A percentile compares a stretch with the other conserved stretches of the same genome.
Evolutionary conservation across 2,888 invertebrate genomes (phyloP).

Genomic region (Diaperis boleti): DNA sequence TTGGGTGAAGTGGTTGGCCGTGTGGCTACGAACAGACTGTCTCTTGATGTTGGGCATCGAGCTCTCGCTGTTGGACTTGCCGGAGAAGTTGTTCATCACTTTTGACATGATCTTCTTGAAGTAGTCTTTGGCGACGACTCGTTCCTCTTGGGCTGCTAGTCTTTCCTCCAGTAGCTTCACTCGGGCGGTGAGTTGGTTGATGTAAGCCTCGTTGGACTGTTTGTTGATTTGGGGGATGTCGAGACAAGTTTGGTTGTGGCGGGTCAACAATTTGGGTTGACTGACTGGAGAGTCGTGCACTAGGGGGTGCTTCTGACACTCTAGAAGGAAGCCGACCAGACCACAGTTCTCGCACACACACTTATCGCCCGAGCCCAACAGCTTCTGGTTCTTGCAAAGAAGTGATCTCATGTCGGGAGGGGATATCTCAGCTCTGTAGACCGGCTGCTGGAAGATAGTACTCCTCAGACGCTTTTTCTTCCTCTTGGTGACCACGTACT

Average conservation of each 20-base stretch:
- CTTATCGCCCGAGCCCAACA: constrained; percentile 47
- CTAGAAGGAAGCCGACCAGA: constrained; percentile 60
- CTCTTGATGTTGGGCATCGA: too few species aligned
- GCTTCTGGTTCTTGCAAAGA: constrained; percentile 54
- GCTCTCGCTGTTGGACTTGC: constrained; percentile 26
- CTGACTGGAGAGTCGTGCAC: constrained; percentile 46
- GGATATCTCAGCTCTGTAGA: constrained; percentile 57
- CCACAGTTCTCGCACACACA: constrained; percentile 64
- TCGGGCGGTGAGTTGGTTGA: constrained; percentile 51
- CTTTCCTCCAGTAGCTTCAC: constrained; percentile 59
- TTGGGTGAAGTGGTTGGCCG: not conserved
- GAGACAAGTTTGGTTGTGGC: constrained; percentile 1
- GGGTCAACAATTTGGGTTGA: not conserved
- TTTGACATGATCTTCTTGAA: constrained; percentile 63
- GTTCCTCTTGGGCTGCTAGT: constrained; percentile 60
- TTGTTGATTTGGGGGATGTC: constrained; percentile 1
- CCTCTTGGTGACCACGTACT: constrained; percentile 13
- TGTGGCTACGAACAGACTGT: too few species aligned
- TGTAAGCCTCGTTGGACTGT: not conserved
- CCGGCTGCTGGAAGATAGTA: constrained; percentile 47
- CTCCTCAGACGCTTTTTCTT: constrained; percentile 7
- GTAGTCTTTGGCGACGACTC: constrained; percentile 62
- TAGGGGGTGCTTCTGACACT: constrained; percentile 62
- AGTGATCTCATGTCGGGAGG: constrained; percentile 55
- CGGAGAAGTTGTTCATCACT: constrained; percentile 53